Percentiles rank a stretch among this genome's conserved stretches.
Evolutionary conservation across 2,113 vertebrate genomes (phyloP).

Genomic region (Notarius quadriscutis): DNA sequence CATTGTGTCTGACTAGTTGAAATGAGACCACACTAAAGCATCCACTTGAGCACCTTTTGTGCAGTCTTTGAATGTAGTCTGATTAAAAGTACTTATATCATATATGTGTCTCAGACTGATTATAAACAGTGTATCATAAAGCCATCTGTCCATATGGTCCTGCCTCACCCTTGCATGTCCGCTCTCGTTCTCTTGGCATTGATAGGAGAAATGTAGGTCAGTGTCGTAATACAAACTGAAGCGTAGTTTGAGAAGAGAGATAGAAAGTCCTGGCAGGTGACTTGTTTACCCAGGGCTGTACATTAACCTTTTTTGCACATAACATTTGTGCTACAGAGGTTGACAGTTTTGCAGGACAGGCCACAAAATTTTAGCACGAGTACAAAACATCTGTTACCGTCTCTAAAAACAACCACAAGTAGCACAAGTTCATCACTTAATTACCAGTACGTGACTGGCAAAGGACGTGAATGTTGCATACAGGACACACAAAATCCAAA

Average conservation of each 20-base stretch:
- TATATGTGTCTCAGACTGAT: background rate
- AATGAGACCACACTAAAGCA: background rate
- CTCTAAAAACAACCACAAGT: too few relatives aligned
- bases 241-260: background rate
- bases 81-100: background rate
- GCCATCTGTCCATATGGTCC: constrained; percentile 9
- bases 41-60: constrained; percentile 6
- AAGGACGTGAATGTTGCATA: too few relatives aligned
- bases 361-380: too few relatives aligned
- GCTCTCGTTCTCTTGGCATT: background rate
- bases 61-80: background rate
- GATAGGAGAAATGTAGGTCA: constrained; percentile 50
- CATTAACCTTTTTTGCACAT: too few relatives aligned
- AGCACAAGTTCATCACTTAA: too few relatives aligned
- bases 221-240: constrained; percentile 30
- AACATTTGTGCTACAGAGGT: too few relatives aligned
- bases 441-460: too few relatives aligned
- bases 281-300: background rate
- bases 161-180: constrained; percentile 4
- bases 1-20: background rate
- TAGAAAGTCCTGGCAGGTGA: constrained; percentile 18
- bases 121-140: constrained; percentile 7
- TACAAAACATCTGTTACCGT: too few relatives aligned
- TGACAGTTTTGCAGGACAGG: too few relatives aligned
- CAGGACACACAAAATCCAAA: too few relatives aligned